phyloP scores from a whole-genome alignment of 2,113 vertebrate genomes.

The Nyctereutes procyonoides region DNA sequence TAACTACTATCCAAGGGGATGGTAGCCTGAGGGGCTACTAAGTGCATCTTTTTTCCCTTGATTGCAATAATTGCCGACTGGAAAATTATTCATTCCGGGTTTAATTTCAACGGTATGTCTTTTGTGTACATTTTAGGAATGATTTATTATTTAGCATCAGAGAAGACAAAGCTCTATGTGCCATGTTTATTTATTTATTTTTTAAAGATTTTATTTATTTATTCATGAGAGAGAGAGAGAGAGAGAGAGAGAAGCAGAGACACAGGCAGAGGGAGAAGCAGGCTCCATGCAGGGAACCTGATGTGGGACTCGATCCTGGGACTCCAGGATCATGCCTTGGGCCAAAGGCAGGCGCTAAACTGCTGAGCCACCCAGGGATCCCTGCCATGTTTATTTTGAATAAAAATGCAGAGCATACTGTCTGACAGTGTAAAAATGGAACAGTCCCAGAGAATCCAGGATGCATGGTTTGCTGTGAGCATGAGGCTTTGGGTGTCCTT shows the following conservation, averaged over 20 bases:
- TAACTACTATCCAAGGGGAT: background rate
- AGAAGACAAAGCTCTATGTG: background rate
- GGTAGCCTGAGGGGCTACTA: background rate
- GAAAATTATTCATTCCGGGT: background rate
- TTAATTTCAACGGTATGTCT: constrained; percentile 52
- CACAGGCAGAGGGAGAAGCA: too few relatives aligned
- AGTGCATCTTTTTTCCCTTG: background rate
- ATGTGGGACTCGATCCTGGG: too few relatives aligned
- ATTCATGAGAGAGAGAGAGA: too few relatives aligned
- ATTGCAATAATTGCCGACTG: background rate
- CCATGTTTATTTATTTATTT: background rate
- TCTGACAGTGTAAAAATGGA: constrained; percentile 16
- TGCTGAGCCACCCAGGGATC: too few relatives aligned
- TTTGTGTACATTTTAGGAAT: background rate
- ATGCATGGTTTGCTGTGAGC: background rate
- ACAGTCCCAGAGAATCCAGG: background rate
- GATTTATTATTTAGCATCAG: background rate
- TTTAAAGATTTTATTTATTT: too few relatives aligned
- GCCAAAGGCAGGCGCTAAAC: too few relatives aligned
- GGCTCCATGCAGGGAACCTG: too few relatives aligned
- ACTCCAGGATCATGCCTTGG: too few relatives aligned
- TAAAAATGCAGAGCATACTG: background rate
- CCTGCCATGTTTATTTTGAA: constrained; percentile 6
- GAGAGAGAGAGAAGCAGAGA: too few relatives aligned
- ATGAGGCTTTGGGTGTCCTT: background rate